These are phyloP conservation scores for Gastrophysa polygoni DNA, from an alignment of 2,888 invertebrate genomes.

Conservation along the genomic window DNA sequence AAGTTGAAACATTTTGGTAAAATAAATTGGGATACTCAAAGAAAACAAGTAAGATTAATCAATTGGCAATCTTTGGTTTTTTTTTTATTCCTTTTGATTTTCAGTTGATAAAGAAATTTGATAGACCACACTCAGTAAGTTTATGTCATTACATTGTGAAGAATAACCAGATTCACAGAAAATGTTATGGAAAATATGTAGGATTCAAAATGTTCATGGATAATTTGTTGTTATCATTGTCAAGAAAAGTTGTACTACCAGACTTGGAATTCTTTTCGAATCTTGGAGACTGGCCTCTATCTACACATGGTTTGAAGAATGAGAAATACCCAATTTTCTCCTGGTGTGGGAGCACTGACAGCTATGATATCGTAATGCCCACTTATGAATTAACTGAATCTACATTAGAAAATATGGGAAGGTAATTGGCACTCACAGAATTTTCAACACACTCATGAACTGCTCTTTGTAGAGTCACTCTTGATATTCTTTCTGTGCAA, in stretches of 20 bases:
- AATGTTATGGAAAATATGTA: conserved; percentile 92
- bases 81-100: conserved; percentile 21
- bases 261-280: conserved; percentile 91
- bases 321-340: conserved; percentile 84
- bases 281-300: conserved; percentile 95
- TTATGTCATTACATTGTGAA: conserved; percentile 90
- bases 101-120: conserved; percentile 67
- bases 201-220: conserved; percentile 97
- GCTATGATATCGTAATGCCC: conserved; percentile 89
- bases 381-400: conserved; percentile 96
- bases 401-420: conserved; percentile 90
- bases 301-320: conserved; percentile 56
- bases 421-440: conserved; percentile 60
- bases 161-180: conserved; percentile 80
- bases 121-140: conserved; percentile 81
- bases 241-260: conserved; percentile 80
- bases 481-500: conserved; percentile 92
- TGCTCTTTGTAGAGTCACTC: conserved; percentile 66
- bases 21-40: conserved; percentile 72
- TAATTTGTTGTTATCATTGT: conserved; percentile 79
- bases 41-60: conserved; percentile 46
- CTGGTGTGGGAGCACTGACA: conserved; percentile 92
- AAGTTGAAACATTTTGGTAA: conserved; percentile 73
- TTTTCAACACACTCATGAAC: not conserved
- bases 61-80: not conserved